Evolutionary conservation across 2,888 invertebrate genomes (phyloP).

Genomic region (Leistus spinibarbis): DNA sequence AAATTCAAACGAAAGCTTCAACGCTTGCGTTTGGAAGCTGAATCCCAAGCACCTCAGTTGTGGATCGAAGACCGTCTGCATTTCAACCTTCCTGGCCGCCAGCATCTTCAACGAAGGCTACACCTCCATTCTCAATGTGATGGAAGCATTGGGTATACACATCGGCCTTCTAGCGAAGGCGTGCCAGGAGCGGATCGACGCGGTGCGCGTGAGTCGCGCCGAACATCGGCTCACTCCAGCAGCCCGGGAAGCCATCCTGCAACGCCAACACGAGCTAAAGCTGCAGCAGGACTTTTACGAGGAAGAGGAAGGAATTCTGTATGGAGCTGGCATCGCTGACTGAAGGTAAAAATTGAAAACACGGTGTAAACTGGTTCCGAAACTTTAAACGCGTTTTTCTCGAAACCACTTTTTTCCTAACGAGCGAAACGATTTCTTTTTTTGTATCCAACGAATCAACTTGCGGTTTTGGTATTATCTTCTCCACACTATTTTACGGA

Average conservation of each 20-base stretch:
- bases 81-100: background rate
- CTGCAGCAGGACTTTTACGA: background rate
- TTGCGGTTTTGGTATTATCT: no score
- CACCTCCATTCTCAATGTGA: background rate
- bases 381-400: background rate
- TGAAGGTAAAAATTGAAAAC: background rate
- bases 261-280: background rate
- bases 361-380: background rate
- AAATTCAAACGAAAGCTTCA: background rate
- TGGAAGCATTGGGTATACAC: background rate
- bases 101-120: background rate
- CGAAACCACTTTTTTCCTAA: background rate
- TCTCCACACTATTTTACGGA: no score
- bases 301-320: background rate
- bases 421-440: background rate
- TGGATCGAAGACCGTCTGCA: background rate
- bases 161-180: background rate
- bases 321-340: background rate
- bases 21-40: background rate
- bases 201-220: background rate
- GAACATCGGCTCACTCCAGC: background rate
- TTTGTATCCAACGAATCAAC: no score
- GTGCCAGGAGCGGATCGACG: background rate
- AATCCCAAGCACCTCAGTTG: background rate
- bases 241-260: background rate